Evolutionary conservation across 2,113 vertebrate genomes (phyloP).

Genomic region (Oryzias celebensis): DNA sequence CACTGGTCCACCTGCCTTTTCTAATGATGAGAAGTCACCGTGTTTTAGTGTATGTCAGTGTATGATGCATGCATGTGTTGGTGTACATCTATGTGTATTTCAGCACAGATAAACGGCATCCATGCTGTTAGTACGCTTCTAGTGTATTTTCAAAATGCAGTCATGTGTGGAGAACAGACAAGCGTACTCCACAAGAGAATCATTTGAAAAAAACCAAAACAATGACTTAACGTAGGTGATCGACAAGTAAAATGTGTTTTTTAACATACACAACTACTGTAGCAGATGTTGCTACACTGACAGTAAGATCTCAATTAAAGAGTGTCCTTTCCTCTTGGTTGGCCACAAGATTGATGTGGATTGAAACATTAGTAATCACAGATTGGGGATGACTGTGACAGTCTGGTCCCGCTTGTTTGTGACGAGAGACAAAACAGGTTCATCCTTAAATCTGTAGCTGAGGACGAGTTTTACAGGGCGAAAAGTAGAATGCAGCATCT

Average conservation of each 20-base stretch:
- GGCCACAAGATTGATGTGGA: constrained; percentile 44
- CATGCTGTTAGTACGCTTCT: too few species aligned
- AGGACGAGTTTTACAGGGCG: constrained; percentile 12
- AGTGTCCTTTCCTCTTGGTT: constrained; percentile 54
- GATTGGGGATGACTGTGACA: constrained; percentile 22
- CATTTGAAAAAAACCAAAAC: constrained; percentile 1
- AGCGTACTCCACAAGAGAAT: not conserved
- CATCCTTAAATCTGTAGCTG: constrained; percentile 11
- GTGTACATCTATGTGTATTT: too few species aligned
- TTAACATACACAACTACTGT: constrained; percentile 42
- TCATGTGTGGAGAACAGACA: constrained; percentile 10
- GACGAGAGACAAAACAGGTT: constrained; percentile 18
- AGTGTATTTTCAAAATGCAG: constrained; percentile 3
- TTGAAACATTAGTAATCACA: constrained; percentile 46
- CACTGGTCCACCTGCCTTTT: too few species aligned
- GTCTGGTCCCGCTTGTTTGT: constrained; percentile 9
- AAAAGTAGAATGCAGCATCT: constrained; percentile 35
- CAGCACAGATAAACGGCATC: too few species aligned
- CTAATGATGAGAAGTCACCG: too few species aligned
- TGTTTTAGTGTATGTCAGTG: too few species aligned
- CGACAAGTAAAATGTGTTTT: constrained; percentile 23
- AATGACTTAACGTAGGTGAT: constrained; percentile 28
- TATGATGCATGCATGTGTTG: too few species aligned
- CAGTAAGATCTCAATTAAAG: constrained; percentile 38
- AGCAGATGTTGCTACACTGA: constrained; percentile 52